A percentile compares a stretch with the other conserved stretches of the same genome.
phyloP scores from a whole-genome alignment of 2,888 invertebrate genomes.

The Caenorhabditis angaria region DNA sequence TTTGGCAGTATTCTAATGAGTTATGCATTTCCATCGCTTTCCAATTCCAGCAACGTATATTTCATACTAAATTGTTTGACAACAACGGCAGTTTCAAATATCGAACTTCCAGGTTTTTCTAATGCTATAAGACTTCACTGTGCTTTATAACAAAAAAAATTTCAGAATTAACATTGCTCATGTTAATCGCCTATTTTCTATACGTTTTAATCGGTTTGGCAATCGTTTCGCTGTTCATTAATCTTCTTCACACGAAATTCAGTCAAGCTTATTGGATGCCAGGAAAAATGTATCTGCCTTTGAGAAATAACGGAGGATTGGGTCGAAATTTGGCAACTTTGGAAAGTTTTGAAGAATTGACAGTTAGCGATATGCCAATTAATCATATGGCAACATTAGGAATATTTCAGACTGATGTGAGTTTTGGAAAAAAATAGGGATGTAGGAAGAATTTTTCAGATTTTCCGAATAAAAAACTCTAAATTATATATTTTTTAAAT shows the following conservation, averaged over 20 bases:
- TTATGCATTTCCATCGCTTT: conserved; percentile 71
- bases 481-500: too few species aligned
- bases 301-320: not conserved
- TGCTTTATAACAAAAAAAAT: not conserved
- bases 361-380: conserved; percentile 41
- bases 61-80: conserved; percentile 73
- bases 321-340: conserved; percentile 32
- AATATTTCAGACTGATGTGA: conserved; percentile 53
- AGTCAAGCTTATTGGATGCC: conserved; percentile 57
- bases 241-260: conserved; percentile 56
- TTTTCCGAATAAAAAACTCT: too few species aligned
- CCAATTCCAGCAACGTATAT: conserved; percentile 72
- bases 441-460: not conserved
- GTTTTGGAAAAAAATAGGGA: not conserved
- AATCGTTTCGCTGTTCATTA: conserved; percentile 53
- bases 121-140: not conserved
- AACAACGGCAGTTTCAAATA: conserved; percentile 71
- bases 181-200: conserved; percentile 16
- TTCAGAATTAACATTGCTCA: conserved; percentile 20
- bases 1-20: conserved; percentile 72
- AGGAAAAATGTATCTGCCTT: conserved; percentile 45
- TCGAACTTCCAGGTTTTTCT: conserved; percentile 35
- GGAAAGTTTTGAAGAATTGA: conserved; percentile 43
- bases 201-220: conserved; percentile 51
- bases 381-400: conserved; percentile 56